Base-by-base conservation (phyloP, 2,797 vertebrate genomes). In the Euphonia xanthogaster region DNA sequence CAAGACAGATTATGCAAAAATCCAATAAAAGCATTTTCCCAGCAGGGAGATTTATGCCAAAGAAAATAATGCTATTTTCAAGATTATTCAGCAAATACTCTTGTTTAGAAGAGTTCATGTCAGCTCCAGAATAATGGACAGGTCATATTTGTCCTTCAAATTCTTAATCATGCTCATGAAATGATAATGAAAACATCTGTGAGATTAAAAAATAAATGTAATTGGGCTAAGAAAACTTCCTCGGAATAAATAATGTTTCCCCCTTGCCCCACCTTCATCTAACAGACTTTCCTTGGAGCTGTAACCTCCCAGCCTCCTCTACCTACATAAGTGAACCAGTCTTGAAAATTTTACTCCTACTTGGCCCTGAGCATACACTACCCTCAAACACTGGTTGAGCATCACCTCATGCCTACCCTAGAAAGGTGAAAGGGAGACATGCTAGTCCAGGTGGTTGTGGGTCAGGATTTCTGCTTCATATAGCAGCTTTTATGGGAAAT, bases 1-100 rank as follows among this genome's bases (percentile, higher is more conserved):
- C 62, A 96, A 89, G 74, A 61, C 47, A 92, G 91, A 87, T 94
- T 92, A 94, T 58, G 58, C 71, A 96, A 95, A 95, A 95, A 94
- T 85, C 89, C 87, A 91, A 42, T 94, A 81, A 94, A 89, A 79
- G 77, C 51, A 51, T 87, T 94, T 94, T n/a, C 78, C 47, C 84
- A 82, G 47, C 39, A 87, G 77, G 5, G 6, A 91, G 42, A 67
- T 14, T 83, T 84, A 75, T 2, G 35, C 39, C 58, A 79, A 87
- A 72, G 58, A 72, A 66, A 91, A 75, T 89, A 75, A 89, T 65
- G 80, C 27, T 42, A 28, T 81, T 88, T 91, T 94, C 42, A 81
- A 65, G 70, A 50, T 50, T 89, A 55, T 68, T 86, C 42, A 88
- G 58, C 50, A 91, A 92, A 72, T 81, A 65, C 12, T 54, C 30